Evolutionary conservation across 2,113 vertebrate genomes (phyloP), one percentile per base, ranked within the genome.

Genomic region (Catharus fuscescens): DNA sequence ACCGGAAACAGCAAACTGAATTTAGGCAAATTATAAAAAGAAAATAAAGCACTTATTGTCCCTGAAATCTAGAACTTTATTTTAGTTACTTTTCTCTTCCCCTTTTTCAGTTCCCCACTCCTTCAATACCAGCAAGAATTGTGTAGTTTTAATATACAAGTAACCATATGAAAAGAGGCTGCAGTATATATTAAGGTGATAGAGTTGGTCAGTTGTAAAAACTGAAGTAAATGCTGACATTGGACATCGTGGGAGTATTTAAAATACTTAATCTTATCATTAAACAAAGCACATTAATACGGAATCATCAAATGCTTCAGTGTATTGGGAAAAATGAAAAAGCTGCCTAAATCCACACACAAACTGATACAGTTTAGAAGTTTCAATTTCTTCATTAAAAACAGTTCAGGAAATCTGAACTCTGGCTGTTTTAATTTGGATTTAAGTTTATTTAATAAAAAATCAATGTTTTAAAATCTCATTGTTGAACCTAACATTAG

Each of bases 391-490:
- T 93, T 84, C 66, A 42, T 50, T 89, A 84, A 67, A 84, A 87
- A 36, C 19, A 59, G 50, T 31, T 91, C 47, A 65, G 42, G 56
- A 91, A 91, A 80, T 65, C 60, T 80, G 73, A 92, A 91, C 84
- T 86, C 64, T 80, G 84, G 77, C 64, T 91, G 61, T 84, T 91
- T 88, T 92, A 48, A 74, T 86, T 86, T 84, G 60, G 26, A 66
- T 92, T 84, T 88, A 53, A 61, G 53, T 18, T 80, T 72, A 61
- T 80, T 69, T 89, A 89, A 87, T 89, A 28, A 71, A 71, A 80
- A 92, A 59, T 4, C 7, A 7, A 3, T 18, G 14, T 86, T 92
- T 73, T 57, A 57, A 66, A 88, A 84, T 47, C 20, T 83, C 2
- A 17, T 7, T 40, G 47, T 64, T 86, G 48, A 69, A 92, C 48